Percentiles rank a stretch among this genome's conserved stretches.
Evolutionary conservation across 2,888 invertebrate species (phyloP).

Genomic region (Pyrgus malvae): DNA sequence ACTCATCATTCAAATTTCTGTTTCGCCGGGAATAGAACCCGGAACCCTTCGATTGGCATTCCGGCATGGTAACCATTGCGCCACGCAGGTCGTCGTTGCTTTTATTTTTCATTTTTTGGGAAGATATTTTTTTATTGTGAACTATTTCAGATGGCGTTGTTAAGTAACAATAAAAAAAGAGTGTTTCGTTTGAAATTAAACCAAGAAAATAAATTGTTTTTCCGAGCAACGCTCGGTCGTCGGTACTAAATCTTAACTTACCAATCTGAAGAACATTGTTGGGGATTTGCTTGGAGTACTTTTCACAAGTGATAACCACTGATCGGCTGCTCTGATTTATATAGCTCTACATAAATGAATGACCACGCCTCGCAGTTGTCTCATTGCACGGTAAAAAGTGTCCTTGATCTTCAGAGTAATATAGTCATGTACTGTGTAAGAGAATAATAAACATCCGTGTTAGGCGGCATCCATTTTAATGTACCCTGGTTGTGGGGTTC

Average conservation of each 20-base stretch:
- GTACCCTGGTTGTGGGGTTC: slow-evolving; percentile 9
- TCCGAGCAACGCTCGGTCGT: too few species aligned
- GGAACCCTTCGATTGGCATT: too few species aligned
- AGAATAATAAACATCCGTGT: slow-evolving; percentile 60
- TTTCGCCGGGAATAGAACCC: too few species aligned
- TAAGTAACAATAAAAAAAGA: too few species aligned
- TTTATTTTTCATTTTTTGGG: too few species aligned
- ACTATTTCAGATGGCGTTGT: too few species aligned
- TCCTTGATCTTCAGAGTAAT: slow-evolving; percentile 76
- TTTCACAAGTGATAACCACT: slow-evolving; percentile 66
- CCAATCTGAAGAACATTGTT: slow-evolving; percentile 75
- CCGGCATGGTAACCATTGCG: too few species aligned
- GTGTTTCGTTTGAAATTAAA: too few species aligned
- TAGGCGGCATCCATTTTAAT: slow-evolving; percentile 35
- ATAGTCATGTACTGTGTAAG: slow-evolving; percentile 51
- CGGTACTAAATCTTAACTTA: slow-evolving; percentile 44
- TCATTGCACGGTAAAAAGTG: slow-evolving; percentile 61
- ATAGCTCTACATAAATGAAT: slow-evolving; percentile 49
- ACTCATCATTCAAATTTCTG: too few species aligned
- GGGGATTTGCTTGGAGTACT: slow-evolving; percentile 55
- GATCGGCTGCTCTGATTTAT: slow-evolving; percentile 53
- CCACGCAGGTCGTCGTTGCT: too few species aligned
- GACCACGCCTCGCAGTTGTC: slow-evolving; percentile 65
- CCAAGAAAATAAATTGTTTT: too few species aligned
- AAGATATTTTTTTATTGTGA: too few species aligned